Base-by-base conservation (phyloP, 2,888 invertebrate genomes). In the Pachydiplax longipennis region DNA sequence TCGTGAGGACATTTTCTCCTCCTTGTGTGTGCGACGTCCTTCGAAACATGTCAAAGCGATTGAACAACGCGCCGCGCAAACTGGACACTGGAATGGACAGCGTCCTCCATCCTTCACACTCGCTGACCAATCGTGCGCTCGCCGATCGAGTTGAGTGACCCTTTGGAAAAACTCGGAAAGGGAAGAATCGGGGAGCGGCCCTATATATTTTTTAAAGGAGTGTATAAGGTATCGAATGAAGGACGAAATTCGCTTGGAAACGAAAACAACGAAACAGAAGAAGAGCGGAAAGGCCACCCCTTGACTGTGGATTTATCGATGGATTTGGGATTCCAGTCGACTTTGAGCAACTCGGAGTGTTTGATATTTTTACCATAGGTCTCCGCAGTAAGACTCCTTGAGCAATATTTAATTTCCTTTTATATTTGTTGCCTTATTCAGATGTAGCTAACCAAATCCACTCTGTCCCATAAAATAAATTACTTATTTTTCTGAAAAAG, bases 41-140 rank as follows among this genome's bases (percentile, higher is more conserved):
- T 73, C 73, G 73, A 73, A 73, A 73, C 73, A 73, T 73, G 73
- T 73, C 73, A 73, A 73, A 73, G 73, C 73, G 73, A 73, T 73
- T 73, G 73, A 73, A 73, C 73, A 73, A 65, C 65, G 65, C 65
- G 65, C 65, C 65, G 65, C 65, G 65, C n/a, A 25, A 31, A 10
- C 31, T 25, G 73, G 73, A 73, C 73, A 73, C 73, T 22, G 73
- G 73, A 73, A 73, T 31, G 73, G 73, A 73, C 73, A 73, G 31
- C 73, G 73, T 73, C 73, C 73, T 31, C 73, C 73, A 73, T 13
- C 65, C 65, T 65, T 65, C 65, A 65, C 65, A 25, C n/a, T 10
- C 65, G 25, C 65, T 65, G 65, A 65, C 65, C 65, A 65, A 65
- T 65, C 65, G 65, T 65, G n/a, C n/a, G 65, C 22, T 10, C 73